phyloP scores from a whole-genome alignment of 2,888 invertebrate species.

The Dugesia japonica region DNA sequence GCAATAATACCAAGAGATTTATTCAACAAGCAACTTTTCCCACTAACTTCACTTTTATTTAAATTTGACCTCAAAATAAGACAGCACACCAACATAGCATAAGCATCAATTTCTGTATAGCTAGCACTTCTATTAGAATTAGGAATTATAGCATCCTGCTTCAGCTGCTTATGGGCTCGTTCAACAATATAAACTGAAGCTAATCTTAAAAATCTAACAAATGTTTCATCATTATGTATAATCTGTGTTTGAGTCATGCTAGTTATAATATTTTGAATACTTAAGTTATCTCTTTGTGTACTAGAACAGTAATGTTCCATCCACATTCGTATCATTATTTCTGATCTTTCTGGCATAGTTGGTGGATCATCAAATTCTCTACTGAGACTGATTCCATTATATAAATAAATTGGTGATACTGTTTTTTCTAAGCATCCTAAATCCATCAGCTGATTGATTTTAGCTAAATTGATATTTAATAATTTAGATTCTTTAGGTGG shows the following conservation, averaged over 20 bases:
- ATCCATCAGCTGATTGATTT: constrained; percentile 26
- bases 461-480: background rate
- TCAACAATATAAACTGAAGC: constrained; percentile 56
- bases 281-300: constrained; percentile 58
- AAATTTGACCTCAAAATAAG: constrained; percentile 60
- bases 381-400: constrained; percentile 67
- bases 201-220: constrained; percentile 84
- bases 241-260: constrained; percentile 87
- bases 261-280: constrained; percentile 20
- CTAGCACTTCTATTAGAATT: constrained; percentile 43
- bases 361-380: constrained; percentile 80
- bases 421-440: constrained; percentile 32
- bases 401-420: constrained; percentile 28
- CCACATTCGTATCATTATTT: constrained; percentile 83
- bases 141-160: background rate
- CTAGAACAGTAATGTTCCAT: constrained; percentile 71
- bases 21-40: constrained; percentile 60
- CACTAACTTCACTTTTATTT: constrained; percentile 6
- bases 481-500: background rate
- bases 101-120: constrained; percentile 83
- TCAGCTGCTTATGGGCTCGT: constrained; percentile 23
- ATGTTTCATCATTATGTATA: constrained; percentile 84
- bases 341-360: constrained; percentile 52
- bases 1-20: constrained; percentile 85
- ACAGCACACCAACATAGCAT: constrained; percentile 74